phyloP scores from a whole-genome alignment of 2,113 vertebrate genomes.

The Poecilia latipinna region DNA sequence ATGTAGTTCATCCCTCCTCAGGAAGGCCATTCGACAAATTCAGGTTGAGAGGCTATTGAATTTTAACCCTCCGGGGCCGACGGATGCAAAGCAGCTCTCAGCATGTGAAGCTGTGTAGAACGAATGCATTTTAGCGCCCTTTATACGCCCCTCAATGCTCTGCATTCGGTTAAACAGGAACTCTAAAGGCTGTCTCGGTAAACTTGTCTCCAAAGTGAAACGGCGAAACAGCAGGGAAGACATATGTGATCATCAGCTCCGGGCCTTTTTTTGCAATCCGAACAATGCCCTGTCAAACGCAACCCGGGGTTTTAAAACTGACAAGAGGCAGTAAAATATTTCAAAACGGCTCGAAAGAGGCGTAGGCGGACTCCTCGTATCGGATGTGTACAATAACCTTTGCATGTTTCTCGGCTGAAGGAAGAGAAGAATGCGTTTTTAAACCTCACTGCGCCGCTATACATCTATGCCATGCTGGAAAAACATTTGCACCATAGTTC shows the following conservation, averaged over 20 bases:
- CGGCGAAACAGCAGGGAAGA: slow-evolving; percentile 53
- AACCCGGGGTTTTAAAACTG: slow-evolving; percentile 20
- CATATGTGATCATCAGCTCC: slow-evolving; percentile 43
- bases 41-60: slow-evolving; percentile 73
- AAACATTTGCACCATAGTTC: slow-evolving; percentile 88
- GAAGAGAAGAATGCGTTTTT: slow-evolving; percentile 76
- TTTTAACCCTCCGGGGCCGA: slow-evolving; percentile 56
- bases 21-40: slow-evolving; percentile 70
- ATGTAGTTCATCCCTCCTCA: slow-evolving; percentile 72
- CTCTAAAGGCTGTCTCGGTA: slow-evolving; percentile 60
- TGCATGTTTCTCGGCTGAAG: slow-evolving; percentile 65
- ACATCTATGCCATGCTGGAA: slow-evolving; percentile 84
- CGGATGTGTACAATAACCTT: slow-evolving; percentile 49
- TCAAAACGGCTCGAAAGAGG: slow-evolving; percentile 36
- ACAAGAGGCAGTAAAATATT: slow-evolving; percentile 33
- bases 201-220: slow-evolving; percentile 59
- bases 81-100: slow-evolving; percentile 66
- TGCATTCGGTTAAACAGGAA: slow-evolving; percentile 46
- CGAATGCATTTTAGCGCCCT: slow-evolving; percentile 66
- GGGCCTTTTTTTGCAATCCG: neutral
- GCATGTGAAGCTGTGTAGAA: slow-evolving; percentile 72
- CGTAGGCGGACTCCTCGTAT: slow-evolving; percentile 44
- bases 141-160: slow-evolving; percentile 62
- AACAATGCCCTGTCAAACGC: slow-evolving; percentile 15
- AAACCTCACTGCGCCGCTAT: slow-evolving; percentile 75